Base-by-base conservation (phyloP, 2,113 vertebrate genomes). In the Rhynchopsitta pachyrhyncha region DNA sequence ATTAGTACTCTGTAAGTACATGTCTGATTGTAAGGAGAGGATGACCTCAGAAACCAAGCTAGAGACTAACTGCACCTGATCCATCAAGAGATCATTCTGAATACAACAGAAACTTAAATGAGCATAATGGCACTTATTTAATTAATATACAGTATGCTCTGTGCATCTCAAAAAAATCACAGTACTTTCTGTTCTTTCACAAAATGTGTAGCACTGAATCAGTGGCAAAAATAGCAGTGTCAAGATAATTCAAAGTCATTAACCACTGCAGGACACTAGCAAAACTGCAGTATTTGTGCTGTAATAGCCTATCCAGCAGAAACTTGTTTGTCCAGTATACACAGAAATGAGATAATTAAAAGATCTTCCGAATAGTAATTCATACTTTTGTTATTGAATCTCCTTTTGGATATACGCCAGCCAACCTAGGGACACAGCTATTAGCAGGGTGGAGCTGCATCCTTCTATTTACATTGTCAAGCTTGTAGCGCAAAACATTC, bases 361-460 rank as follows among this genome's bases (percentile, higher is more conserved):
- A 92, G 17, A 80, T 60, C 60, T 71, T 90, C 73, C 64, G 47
- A 64, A 77, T 35, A 59, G 31, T 52, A 86, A 77, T 74, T 96
- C 88, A 75, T 90, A 82, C 57, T 93, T 93, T 18, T 95, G 77
- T 82, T 95, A 55, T 1, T 82, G 37, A 79, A 86, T 83, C 49
- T 92, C 76, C 27, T 87, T 73, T 82, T 97, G 96, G 93, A 88
- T 42, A 31, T 8, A 23, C 31, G 88, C 92, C 93, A 95, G 0
- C 20, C 31, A 91, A 66, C 22, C 31, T 33, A 87, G 52, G 81
- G 94, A 89, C 57, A 83, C 49, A 74, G 91, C 88, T 76, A 87
- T 88, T 77, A 95, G 92, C 95, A 97, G 94, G 95, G 96, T 96
- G 96, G 96, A 90, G 94, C 7, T 77, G 80, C 91, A 97, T 97